A percentile compares a stretch with the other conserved stretches of the same genome.
These are phyloP conservation scores for Dinocampus coccinellae DNA, from an alignment of 2,888 invertebrate genomes.

Conservation along the genomic window DNA sequence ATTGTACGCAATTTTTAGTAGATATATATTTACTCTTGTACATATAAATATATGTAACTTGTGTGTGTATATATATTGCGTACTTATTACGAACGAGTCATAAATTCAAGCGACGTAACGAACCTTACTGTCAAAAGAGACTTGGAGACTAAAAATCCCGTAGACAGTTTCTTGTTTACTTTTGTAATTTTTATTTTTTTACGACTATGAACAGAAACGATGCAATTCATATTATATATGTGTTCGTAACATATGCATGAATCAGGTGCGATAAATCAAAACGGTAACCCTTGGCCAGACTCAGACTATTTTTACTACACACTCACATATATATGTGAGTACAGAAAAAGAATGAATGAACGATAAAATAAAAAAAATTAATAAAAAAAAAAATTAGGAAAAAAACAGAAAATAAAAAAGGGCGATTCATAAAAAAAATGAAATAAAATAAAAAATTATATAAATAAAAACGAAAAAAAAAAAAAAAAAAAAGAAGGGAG, in stretches of 20 bases:
- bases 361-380: background rate
- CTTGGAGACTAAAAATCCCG: constrained; percentile 59
- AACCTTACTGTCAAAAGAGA: constrained; percentile 66
- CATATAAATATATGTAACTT: background rate
- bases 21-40: no score
- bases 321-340: background rate
- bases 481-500: constrained; percentile 42
- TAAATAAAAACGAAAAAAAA: constrained; percentile 8
- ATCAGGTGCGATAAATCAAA: constrained; percentile 44
- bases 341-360: constrained; percentile 29
- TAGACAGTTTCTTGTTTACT: constrained; percentile 32
- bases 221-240: no score
- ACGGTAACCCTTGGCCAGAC: constrained; percentile 37
- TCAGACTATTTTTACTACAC: constrained; percentile 19
- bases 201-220: constrained; percentile 11
- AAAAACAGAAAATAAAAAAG: constrained; percentile 34
- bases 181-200: constrained; percentile 43
- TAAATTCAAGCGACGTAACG: constrained; percentile 66
- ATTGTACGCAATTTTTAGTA: no score
- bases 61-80: constrained; percentile 43
- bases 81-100: constrained; percentile 48
- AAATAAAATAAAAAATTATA: no score
- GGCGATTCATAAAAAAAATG: no score
- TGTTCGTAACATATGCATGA: constrained; percentile 23
- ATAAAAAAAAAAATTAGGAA: background rate